Conservation (phyloP, 2,888 invertebrate genomes). For the Pseudococcus viburni region DNA sequence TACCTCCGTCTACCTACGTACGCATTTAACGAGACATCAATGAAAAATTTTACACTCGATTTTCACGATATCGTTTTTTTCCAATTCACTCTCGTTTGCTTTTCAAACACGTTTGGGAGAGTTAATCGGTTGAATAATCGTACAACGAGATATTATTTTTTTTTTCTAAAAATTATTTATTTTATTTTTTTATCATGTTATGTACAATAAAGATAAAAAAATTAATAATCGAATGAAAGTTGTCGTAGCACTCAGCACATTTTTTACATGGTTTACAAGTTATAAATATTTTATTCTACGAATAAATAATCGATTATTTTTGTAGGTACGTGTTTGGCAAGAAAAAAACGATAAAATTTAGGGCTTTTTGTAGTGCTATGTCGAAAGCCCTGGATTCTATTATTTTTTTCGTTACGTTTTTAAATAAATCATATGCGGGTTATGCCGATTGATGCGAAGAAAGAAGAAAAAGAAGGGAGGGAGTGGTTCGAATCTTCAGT, state of each 20-base stretch:
- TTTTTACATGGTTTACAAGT: constrained; percentile 28
- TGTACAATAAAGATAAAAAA: constrained; percentile 10
- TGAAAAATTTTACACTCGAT: constrained; percentile 38
- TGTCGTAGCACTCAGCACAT: constrained; percentile 25
- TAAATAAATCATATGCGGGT: no score
- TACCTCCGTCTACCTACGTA: neutral
- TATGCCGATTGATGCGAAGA: no score
- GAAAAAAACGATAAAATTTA: constrained; percentile 20
- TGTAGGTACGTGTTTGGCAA: neutral
- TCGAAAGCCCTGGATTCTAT: neutral
- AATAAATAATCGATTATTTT: neutral
- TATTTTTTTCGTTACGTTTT: neutral
- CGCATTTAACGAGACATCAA: neutral
- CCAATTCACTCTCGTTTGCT: neutral
- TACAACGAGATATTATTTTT: neutral
- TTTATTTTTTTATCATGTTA: neutral
- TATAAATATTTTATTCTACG: neutral
- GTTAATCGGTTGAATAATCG: constrained; percentile 13
- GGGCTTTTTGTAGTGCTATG: neutral
- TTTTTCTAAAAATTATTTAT: neutral
- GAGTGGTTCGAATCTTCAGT: no score
- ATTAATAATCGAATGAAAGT: constrained; percentile 38
- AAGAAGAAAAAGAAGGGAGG: no score
- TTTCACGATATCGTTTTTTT: neutral
- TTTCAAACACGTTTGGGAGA: constrained; percentile 32